Percentiles rank a stretch among this genome's conserved stretches.
Conservation (phyloP, 1,140 invertebrate genomes). For the Drosophila paulistorum region DNA sequence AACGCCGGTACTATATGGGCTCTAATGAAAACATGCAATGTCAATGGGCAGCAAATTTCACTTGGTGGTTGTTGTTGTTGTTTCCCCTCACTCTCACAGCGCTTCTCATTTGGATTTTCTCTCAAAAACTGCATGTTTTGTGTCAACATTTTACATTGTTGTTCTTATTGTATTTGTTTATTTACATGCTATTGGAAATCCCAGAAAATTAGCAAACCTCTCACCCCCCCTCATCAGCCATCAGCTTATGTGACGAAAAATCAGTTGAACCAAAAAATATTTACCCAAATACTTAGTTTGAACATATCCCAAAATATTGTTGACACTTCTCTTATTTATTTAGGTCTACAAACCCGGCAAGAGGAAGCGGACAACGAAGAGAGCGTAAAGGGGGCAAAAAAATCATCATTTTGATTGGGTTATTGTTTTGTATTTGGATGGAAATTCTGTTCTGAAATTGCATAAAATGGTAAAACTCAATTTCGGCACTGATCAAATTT, state of each 20-base stretch:
- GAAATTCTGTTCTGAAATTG: constrained; percentile 1
- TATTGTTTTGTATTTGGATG: constrained; percentile 3
- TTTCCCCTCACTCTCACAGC: not conserved
- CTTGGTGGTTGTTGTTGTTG: constrained; percentile 47
- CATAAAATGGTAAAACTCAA: constrained; percentile 19
- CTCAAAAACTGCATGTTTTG: constrained; percentile 37
- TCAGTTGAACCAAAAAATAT: constrained; percentile 74
- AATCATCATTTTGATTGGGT: constrained; percentile 43
- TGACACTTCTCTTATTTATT: constrained; percentile 69
- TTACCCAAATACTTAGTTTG: constrained; percentile 70
- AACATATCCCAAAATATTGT: constrained; percentile 55
- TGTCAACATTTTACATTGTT: constrained; percentile 65
- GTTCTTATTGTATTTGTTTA: constrained; percentile 42
- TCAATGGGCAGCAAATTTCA: constrained; percentile 33
- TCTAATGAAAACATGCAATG: constrained; percentile 24
- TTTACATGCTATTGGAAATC: constrained; percentile 58
- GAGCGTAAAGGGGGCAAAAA: not conserved
- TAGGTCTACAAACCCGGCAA: constrained; percentile 39
- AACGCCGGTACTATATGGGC: constrained; percentile 6
- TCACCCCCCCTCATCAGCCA: not conserved
- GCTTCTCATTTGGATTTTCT: constrained; percentile 10
- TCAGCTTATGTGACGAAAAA: constrained; percentile 48
- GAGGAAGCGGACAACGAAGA: constrained; percentile 12
- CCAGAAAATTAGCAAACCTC: constrained; percentile 68
- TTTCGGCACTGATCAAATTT: constrained; percentile 12